Percentiles rank a stretch among this genome's conserved stretches.
Conservation (phyloP, 2,888 invertebrate species). For the Aplocera efformata region DNA sequence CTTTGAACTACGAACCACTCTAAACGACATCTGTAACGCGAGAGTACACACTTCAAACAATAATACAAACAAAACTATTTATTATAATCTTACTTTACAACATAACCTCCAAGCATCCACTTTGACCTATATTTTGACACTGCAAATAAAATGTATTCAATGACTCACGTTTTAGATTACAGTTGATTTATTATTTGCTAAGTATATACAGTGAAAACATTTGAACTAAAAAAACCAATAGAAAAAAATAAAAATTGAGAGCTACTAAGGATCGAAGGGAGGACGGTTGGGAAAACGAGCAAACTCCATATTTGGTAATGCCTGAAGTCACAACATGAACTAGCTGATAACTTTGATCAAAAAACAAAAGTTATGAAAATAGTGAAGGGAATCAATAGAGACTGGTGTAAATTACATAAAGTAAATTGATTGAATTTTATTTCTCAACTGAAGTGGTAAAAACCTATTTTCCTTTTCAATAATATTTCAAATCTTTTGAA, state of each 20-base stretch:
- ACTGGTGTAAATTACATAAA: background rate
- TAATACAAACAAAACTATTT: conserved; percentile 57
- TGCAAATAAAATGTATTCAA: conserved; percentile 43
- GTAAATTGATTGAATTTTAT: conserved; percentile 22
- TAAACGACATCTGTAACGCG: conserved; percentile 92
- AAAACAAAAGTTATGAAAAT: conserved; percentile 1
- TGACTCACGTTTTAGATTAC: conserved; percentile 69
- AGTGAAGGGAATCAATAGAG: background rate
- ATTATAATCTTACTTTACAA: conserved; percentile 60
- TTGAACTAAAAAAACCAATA: conserved; percentile 62
- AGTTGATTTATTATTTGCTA: conserved; percentile 61
- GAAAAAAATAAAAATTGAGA: conserved; percentile 72
- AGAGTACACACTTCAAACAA: conserved; percentile 60
- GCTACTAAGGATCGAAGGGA: conserved; percentile 79
- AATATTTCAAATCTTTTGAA: conserved; percentile 46
- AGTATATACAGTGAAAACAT: conserved; percentile 73
- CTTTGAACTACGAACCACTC: conserved; percentile 97
- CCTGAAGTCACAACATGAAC: conserved; percentile 70
- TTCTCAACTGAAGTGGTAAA: conserved; percentile 15
- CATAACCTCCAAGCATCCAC: conserved; percentile 70
- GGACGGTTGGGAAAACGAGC: conserved; percentile 82
- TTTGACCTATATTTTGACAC: conserved; percentile 78
- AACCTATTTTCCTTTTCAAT: conserved; percentile 34
- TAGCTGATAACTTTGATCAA: conserved; percentile 26
- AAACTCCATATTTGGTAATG: conserved; percentile 86